phyloP scores from a whole-genome alignment of 2,113 vertebrate species.

The Dasyprocta punctata region DNA sequence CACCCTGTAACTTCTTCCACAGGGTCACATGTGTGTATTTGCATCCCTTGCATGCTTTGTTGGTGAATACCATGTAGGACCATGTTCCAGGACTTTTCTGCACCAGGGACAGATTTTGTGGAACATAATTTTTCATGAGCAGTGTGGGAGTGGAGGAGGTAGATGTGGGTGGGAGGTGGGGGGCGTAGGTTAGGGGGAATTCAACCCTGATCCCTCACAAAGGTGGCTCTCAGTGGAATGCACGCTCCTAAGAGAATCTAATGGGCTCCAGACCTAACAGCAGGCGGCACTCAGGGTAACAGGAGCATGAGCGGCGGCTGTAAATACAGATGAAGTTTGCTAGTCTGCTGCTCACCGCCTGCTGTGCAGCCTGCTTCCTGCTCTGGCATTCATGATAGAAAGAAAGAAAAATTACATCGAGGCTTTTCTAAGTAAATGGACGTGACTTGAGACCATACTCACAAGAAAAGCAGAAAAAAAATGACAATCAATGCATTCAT shows the following conservation, averaged over 20 bases:
- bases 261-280: background rate
- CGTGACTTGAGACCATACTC: no score
- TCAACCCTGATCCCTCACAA: background rate
- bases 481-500: background rate
- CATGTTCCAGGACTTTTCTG: background rate
- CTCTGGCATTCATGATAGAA: background rate
- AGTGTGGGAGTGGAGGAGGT: background rate
- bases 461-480: no score
- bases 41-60: background rate
- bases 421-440: no score
- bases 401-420: no score
- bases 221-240: background rate
- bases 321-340: background rate
- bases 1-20: background rate
- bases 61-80: fast-evolving
- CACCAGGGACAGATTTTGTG: background rate
- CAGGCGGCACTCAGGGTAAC: background rate
- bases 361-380: background rate
- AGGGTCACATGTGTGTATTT: background rate
- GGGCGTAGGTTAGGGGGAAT: background rate
- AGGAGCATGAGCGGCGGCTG: background rate
- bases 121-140: background rate
- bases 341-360: background rate
- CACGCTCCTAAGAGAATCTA: background rate
- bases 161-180: background rate